Percentiles rank a stretch among this genome's conserved stretches.
These are phyloP conservation scores for Anolis apletophallus DNA, from an alignment of 2,797 vertebrate species.

Conservation along the genomic window DNA sequence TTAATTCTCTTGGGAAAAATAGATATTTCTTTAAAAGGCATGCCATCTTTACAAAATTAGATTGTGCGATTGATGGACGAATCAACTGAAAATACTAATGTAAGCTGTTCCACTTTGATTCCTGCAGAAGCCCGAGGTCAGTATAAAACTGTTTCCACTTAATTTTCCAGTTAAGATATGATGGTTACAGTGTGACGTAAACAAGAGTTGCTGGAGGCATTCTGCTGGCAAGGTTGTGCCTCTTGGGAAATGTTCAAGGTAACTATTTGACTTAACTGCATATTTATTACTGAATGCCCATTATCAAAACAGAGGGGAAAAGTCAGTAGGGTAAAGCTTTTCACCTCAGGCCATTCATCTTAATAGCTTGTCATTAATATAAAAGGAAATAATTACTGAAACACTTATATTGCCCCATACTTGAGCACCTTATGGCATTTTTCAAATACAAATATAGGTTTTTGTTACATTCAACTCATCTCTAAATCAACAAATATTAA, in stretches of 20 bases:
- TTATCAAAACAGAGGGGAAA: constrained; percentile 19
- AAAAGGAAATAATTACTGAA: constrained; percentile 70
- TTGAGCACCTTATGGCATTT: constrained; percentile 63
- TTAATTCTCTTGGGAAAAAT: not conserved
- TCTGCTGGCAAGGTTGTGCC: constrained; percentile 3
- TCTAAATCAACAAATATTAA: constrained; percentile 24
- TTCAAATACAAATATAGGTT: constrained; percentile 51
- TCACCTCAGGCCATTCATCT: constrained; percentile 50
- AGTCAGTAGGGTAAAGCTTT: constrained; percentile 42
- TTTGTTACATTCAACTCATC: constrained; percentile 52
- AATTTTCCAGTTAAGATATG: constrained; percentile 42
- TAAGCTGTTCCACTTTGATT: constrained; percentile 16
- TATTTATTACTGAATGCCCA: constrained; percentile 39
- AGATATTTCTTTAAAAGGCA: not conserved
- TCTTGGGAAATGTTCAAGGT: constrained; percentile 29
- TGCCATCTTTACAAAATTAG: constrained; percentile 1
- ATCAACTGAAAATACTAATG: not conserved
- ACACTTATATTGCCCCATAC: constrained; percentile 50
- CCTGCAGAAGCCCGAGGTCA: constrained; percentile 12
- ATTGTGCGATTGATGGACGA: not conserved
- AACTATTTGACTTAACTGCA: constrained; percentile 36
- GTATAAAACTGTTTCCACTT: constrained; percentile 16
- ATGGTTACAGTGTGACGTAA: constrained; percentile 6
- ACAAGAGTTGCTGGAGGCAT: not conserved
- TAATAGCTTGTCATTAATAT: constrained; percentile 64